Evolutionary conservation across 2,888 invertebrate species (phyloP), one percentile per base, ranked within the genome.

Genomic region (Campoplex capitator): DNA sequence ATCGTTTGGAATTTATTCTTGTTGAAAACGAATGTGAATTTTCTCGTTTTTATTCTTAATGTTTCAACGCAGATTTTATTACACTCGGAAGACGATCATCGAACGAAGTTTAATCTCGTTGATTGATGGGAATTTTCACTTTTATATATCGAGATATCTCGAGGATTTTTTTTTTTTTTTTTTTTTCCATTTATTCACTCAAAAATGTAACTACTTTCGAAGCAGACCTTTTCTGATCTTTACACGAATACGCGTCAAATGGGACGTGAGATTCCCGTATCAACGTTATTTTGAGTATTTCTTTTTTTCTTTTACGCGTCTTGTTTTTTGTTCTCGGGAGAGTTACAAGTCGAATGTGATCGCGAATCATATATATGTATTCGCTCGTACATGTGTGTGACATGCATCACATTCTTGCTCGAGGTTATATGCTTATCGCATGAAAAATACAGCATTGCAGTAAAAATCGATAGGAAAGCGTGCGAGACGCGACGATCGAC

Each of bases 401-500:
- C 51, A n/a, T 54, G 42, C 45, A 70, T 70, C 42, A 23, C 23
- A 45, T 70, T 70, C 42, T 70, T 70, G 70, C 45, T 70, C 23
- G 23, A 70, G 23, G 23, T n/a, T n/a, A 70, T n/a, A 70, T 54
- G 16, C 68, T 71, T 32, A 23, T 62, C n/a, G 48, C n/a, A 16
- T 38, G 58, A 42, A 58, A 58, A 58, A 75, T 75, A 58, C 74
- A 75, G 74, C 74, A 75, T 75, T 75, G 74, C 74, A 75, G 74
- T 75, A 28, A 75, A 75, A 56, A 56, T 58, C 58, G 74, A 58
- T 70, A 38, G 13, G 54, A n/a, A 68, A 35, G 35, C 38, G 38
- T 42, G 51, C 35, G 23, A 51, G 35, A 51, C 16, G 38, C 16
- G 38, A 38, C 38, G 38, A 38, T 3, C 16, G 54, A 68, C 54